phyloP scores from a whole-genome alignment of 2,797 vertebrate genomes.

The Enteromius paludinosus region DNA sequence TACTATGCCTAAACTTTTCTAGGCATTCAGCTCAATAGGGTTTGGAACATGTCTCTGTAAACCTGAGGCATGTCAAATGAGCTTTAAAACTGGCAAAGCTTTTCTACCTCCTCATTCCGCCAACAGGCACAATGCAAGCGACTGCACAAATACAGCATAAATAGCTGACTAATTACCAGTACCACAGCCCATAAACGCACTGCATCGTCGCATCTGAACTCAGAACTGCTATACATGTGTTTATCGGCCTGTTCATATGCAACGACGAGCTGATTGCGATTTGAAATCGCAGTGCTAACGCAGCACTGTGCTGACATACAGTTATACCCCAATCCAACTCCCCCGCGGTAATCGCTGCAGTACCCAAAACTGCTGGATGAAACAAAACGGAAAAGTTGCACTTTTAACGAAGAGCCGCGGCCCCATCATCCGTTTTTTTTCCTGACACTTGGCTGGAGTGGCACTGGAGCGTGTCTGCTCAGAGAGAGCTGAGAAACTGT shows the following conservation, averaged over 20 bases:
- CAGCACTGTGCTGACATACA: constrained; percentile 39
- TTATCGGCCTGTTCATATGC: constrained; percentile 11
- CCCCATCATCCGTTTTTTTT: constrained; percentile 52
- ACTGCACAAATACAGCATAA: neutral
- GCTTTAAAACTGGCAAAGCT: neutral
- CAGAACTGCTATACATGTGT: neutral
- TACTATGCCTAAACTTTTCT: neutral
- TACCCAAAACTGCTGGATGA: neutral
- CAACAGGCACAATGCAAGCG: neutral
- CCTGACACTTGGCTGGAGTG: constrained; percentile 45
- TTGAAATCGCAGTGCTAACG: constrained; percentile 39
- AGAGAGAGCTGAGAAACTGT: constrained; percentile 10
- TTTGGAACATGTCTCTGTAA: constrained; percentile 3
- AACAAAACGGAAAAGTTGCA: constrained; percentile 59
- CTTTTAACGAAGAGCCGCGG: constrained; percentile 56
- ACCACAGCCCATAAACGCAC: constrained; percentile 11
- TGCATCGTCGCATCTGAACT: neutral
- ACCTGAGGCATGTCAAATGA: neutral
- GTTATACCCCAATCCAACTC: constrained; percentile 16
- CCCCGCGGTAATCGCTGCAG: constrained; percentile 15
- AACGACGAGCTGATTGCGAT: constrained; percentile 12
- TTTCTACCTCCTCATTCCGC: neutral
- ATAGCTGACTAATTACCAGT: constrained; percentile 13
- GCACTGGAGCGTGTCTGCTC: neutral
- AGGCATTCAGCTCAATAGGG: neutral